Conservation (phyloP, 2,113 vertebrate species). For the Pangasianodon gigas region DNA sequence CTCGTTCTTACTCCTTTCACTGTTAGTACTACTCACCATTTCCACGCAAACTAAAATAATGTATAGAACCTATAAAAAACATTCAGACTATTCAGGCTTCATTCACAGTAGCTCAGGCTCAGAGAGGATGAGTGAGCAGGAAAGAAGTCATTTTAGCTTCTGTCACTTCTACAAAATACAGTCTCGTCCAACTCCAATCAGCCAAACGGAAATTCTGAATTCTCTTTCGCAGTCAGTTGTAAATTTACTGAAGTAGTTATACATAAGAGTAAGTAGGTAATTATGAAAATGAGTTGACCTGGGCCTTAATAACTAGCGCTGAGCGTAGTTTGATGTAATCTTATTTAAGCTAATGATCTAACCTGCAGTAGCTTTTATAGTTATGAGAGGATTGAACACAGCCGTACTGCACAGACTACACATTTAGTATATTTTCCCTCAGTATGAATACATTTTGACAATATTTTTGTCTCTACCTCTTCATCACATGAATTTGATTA, state of each 20-base stretch:
- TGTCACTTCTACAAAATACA: no score
- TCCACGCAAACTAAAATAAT: no score
- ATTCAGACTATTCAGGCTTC: no score
- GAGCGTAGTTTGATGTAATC: background rate
- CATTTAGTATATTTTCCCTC: background rate
- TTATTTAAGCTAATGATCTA: background rate
- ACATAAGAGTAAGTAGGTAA: background rate
- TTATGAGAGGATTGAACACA: background rate
- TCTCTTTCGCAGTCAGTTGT: background rate
- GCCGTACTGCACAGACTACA: background rate
- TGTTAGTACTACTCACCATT: background rate
- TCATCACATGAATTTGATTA: background rate
- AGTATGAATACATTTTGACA: background rate
- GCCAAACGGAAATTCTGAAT: no score
- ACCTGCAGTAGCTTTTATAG: background rate
- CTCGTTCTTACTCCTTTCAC: background rate
- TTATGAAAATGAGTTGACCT: background rate
- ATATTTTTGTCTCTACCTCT: background rate
- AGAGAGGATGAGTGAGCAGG: no score
- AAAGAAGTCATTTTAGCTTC: no score
- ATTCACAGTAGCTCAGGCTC: no score
- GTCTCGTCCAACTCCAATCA: no score
- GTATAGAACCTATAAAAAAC: no score
- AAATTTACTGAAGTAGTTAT: background rate
- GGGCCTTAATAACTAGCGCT: background rate